Evolutionary conservation across 2,888 invertebrate species (phyloP).

Genomic region (Exocentrus adspersus): DNA sequence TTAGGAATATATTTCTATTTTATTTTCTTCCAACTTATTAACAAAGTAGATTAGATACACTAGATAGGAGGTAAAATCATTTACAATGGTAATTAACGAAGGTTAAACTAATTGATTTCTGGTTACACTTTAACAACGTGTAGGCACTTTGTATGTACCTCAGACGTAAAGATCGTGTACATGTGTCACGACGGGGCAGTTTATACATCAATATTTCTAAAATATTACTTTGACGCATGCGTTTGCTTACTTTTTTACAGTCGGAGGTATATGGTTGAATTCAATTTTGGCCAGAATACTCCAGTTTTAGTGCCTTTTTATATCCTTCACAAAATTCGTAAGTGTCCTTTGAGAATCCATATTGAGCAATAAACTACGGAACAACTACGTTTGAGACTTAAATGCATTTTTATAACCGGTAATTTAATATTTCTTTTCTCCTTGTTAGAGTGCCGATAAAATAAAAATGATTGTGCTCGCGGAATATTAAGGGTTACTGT

Average conservation of each 20-base stretch:
- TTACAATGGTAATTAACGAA: no score
- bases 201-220: not conserved
- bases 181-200: no score
- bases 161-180: no score
- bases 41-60: no score
- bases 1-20: no score
- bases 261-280: constrained; percentile 5
- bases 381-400: constrained; percentile 19
- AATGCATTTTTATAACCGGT: constrained; percentile 10
- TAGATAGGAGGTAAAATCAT: no score
- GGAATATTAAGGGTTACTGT: not conserved
- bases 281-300: constrained; percentile 12
- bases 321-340: constrained; percentile 23
- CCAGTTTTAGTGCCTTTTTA: constrained; percentile 28
- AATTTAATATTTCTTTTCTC: constrained; percentile 13
- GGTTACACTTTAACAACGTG: no score
- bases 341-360: constrained; percentile 29
- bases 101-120: no score
- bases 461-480: not conserved
- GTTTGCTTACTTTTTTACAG: constrained; percentile 8
- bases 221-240: constrained; percentile 3
- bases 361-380: constrained; percentile 21
- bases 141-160: no score
- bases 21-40: no score
- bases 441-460: not conserved